Conservation (phyloP, 2,797 vertebrate genomes). For the Pseudotriccus pelzelni region DNA sequence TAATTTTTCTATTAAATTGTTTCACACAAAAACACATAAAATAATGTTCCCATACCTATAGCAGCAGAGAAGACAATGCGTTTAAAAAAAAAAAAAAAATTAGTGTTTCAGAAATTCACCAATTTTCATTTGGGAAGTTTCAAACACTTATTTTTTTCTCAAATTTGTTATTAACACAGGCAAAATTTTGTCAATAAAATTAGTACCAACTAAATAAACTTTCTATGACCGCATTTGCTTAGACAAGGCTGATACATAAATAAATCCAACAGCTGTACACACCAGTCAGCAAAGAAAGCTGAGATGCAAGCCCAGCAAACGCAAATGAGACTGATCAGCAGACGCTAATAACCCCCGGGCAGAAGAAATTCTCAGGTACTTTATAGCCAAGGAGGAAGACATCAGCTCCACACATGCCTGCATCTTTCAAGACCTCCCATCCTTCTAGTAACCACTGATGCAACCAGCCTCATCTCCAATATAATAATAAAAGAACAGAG, state of each 20-base stretch:
- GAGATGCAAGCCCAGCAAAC: rapidly evolving
- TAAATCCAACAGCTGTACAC: background rate
- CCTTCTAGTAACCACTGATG: background rate
- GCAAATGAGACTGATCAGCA: background rate
- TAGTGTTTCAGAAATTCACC: background rate
- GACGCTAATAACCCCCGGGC: background rate
- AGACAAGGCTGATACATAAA: background rate
- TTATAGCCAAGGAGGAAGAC: background rate
- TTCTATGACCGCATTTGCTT: background rate
- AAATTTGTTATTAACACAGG: background rate
- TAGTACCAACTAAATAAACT: background rate
- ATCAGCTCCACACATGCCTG: background rate
- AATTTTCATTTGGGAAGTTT: background rate
- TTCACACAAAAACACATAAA: background rate
- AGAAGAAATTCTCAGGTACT: background rate
- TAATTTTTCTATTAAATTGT: background rate
- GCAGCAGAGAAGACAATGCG: background rate
- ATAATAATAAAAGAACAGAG: background rate
- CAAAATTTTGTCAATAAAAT: background rate
- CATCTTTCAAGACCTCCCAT: background rate
- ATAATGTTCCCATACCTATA: background rate
- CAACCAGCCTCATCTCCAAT: background rate
- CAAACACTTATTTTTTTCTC: background rate
- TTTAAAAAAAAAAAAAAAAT: background rate
- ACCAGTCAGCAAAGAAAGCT: background rate